phyloP scores from a whole-genome alignment of 1,140 invertebrate species.

The Spodoptera litura region DNA sequence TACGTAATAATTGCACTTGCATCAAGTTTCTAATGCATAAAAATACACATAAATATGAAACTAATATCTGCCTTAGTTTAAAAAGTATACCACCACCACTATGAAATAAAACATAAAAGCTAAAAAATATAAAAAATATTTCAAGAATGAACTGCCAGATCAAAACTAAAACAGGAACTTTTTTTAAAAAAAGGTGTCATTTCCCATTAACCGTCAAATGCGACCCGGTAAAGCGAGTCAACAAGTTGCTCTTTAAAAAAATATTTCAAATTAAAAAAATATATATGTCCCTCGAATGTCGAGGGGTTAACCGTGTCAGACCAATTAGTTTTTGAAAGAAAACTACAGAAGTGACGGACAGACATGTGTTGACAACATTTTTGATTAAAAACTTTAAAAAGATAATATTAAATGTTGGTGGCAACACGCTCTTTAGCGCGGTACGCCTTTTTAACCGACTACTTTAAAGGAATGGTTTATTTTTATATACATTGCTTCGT shows the following conservation, averaged over 20 bases:
- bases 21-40: no score
- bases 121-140: constrained; percentile 18
- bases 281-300: constrained; percentile 60
- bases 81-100: not conserved
- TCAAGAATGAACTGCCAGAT: constrained; percentile 12
- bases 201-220: constrained; percentile 65
- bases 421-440: constrained; percentile 38
- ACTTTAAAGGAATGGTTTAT: constrained; percentile 3
- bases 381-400: constrained; percentile 77
- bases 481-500: not conserved
- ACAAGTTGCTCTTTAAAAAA: constrained; percentile 72
- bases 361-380: constrained; percentile 63
- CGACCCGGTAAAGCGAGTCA: constrained; percentile 65
- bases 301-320: constrained; percentile 74
- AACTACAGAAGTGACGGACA: constrained; percentile 71
- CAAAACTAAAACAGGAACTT: constrained; percentile 32
- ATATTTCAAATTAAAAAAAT: constrained; percentile 69
- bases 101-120: not conserved
- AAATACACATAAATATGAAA: not conserved
- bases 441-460: constrained; percentile 17
- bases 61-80: not conserved
- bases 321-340: constrained; percentile 83
- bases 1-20: no score
- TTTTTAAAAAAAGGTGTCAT: constrained; percentile 64
- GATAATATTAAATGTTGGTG: constrained; percentile 46